Evolutionary conservation across 2,113 vertebrate species (phyloP).

Genomic region (Cavia porcellus): DNA sequence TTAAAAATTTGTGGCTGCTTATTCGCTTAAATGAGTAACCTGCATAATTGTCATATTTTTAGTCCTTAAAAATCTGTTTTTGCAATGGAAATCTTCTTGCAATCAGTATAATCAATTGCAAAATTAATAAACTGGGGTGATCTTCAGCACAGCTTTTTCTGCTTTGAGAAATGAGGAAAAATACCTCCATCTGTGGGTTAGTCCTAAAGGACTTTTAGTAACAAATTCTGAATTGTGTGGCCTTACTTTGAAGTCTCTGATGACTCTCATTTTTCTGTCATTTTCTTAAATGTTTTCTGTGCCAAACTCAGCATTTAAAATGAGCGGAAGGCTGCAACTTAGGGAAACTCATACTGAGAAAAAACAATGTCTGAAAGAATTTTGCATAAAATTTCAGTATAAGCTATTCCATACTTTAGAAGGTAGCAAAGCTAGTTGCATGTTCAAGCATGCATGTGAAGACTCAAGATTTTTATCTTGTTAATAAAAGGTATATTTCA

Average conservation of each 20-base stretch:
- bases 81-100: conserved; percentile 82
- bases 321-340: conserved; percentile 69
- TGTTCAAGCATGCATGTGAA: conserved; percentile 58
- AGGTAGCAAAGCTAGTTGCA: conserved; percentile 60
- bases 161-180: conserved; percentile 73
- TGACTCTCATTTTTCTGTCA: conserved; percentile 78
- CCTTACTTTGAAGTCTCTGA: conserved; percentile 77
- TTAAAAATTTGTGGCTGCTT: conserved; percentile 70
- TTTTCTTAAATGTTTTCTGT: conserved; percentile 79
- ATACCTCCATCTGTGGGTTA: conserved; percentile 73
- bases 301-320: conserved; percentile 71
- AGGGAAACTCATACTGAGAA: conserved; percentile 40
- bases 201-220: conserved; percentile 65
- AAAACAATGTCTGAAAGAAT: conserved; percentile 60
- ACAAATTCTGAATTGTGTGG: conserved; percentile 74
- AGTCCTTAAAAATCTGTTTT: conserved; percentile 79
- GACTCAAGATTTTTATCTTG: conserved; percentile 32
- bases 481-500: conserved; percentile 30
- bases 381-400: conserved; percentile 69
- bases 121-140: conserved; percentile 80
- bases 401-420: conserved; percentile 55
- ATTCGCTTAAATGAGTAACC: conserved; percentile 71
- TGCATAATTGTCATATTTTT: conserved; percentile 81
- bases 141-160: conserved; percentile 68
- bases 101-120: conserved; percentile 84